Base-by-base conservation (phyloP, 2,113 vertebrate genomes). In the Aplodontia rufa region DNA sequence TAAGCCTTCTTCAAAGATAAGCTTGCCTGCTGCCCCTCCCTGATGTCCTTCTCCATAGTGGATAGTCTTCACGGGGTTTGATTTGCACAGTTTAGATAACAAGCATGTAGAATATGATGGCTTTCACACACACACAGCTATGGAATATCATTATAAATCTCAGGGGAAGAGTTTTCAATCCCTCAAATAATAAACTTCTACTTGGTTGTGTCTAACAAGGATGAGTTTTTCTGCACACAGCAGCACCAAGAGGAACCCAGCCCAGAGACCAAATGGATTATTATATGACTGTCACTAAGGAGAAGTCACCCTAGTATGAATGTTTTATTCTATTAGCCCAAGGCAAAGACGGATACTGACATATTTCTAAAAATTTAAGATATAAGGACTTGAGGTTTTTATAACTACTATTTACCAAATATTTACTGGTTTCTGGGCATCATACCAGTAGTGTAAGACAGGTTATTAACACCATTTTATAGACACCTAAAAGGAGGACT, bases 21-120 rank as follows among this genome's bases (percentile, higher is more conserved):
- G 66, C 90, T 68, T 97, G 97, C 96, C 93, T 94, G 96, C 86
- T 91, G 37, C 87, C 62, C 74, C 68, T 81, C 95, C 81, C 60
- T 37, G 42, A 26, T 78, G 10, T 42, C 53, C 26, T 71, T 78
- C 40, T 91, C 90, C 84, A 49, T 42, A 81, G 66, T 69, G 14
- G 71, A 58, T 40, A 91, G 82, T 74, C 19, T 51, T 96, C 16
- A 19, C 64, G 87, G 79, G 75, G 82, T 45, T 51, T 58, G 82
- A 40, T 74, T 75, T 89, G 78, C 42, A 79, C 13, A 26, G 17
- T 32, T 49, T 30, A 42, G 49, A 55, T 80, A 78, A 62, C 30
- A 51, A 75, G 69, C 74, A 84, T 89, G 45, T 51, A 87, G 85
- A 95, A 71, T 55, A 28, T 5, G 10, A 87, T 68, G 69, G n/a